Conservation (phyloP, 2,797 vertebrate species). For the Diglossa cyanea region DNA sequence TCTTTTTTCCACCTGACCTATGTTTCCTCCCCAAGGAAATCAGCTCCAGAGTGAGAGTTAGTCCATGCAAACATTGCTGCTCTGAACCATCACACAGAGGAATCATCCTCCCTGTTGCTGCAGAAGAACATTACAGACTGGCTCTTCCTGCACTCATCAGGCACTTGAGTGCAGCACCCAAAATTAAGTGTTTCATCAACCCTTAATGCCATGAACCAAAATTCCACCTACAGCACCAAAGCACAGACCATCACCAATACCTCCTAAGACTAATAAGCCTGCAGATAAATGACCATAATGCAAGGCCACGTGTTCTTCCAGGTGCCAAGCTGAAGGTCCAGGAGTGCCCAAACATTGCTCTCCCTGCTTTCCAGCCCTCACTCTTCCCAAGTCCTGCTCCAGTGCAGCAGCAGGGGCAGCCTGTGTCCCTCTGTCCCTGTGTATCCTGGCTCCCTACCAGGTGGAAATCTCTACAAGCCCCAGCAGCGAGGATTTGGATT, state of each 20-base stretch:
- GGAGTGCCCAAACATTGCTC: not conserved
- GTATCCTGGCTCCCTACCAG: not conserved
- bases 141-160: not conserved
- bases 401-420: not conserved
- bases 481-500: not conserved
- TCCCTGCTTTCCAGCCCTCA: not conserved
- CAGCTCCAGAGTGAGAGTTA: not conserved
- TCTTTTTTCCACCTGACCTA: not conserved
- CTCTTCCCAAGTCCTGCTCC: not conserved
- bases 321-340: not conserved
- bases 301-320: not conserved
- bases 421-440: not conserved
- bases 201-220: not conserved
- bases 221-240: not conserved
- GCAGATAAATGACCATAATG: not conserved
- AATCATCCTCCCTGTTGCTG: not conserved
- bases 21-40: not conserved
- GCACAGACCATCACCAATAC: not conserved
- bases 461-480: not conserved
- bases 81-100: accelerated
- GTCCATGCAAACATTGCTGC: accelerated
- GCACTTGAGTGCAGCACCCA: not conserved
- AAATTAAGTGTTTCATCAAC: not conserved
- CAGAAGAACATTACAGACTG: not conserved
- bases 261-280: not conserved